Evolutionary conservation across 2,113 vertebrate species (phyloP), one percentile per base, ranked within the genome.

Genomic region (Triplophysa siluroides): DNA sequence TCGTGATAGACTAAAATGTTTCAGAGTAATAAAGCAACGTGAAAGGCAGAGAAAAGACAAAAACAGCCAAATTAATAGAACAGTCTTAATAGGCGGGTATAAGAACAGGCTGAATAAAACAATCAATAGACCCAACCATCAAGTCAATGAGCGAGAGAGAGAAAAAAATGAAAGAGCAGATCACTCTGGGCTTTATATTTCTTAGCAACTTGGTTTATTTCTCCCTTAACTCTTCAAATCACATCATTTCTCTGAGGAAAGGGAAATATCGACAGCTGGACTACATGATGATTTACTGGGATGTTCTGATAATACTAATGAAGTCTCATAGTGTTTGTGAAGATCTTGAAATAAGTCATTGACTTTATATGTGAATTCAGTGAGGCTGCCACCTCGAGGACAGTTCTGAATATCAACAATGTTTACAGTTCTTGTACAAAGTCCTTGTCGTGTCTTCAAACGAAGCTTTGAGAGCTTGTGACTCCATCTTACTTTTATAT

Each of bases 191-290:
- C 14, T 50, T 26, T 11, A 38, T n/a, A 63, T 19, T 26, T 16
- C 33, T 43, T 43, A 41, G 24, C 43, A 7, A 38, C 9, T 14
- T 21, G 47, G 8, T 63, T 83, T 76, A 63, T 9, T 50, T 68
- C n/a, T 71, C 18, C 24, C 56, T 50, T 63, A 71, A 41, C 45
- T 76, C 13, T 76, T 43, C 14, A 21, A 80, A 73, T 73, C 16
- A 61, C 58, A 67, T 26, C 29, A 71, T 33, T 45, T 65, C 58
- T 56, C 67, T 5, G 24, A 77, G 68, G 18, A n/a, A 77, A 47
- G 9, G n/a, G 23, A 38, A 24, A 62, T 64, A 81, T 18, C 50
- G 76, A 76, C 79, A 78, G 63, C 33, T 45, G n/a, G 23, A 64
- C 9, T 45, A 26, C 56, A 45, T 8, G 4, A 43, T 43, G 33